Conservation (phyloP, 2,113 vertebrate species). For the Tupaia tana region DNA sequence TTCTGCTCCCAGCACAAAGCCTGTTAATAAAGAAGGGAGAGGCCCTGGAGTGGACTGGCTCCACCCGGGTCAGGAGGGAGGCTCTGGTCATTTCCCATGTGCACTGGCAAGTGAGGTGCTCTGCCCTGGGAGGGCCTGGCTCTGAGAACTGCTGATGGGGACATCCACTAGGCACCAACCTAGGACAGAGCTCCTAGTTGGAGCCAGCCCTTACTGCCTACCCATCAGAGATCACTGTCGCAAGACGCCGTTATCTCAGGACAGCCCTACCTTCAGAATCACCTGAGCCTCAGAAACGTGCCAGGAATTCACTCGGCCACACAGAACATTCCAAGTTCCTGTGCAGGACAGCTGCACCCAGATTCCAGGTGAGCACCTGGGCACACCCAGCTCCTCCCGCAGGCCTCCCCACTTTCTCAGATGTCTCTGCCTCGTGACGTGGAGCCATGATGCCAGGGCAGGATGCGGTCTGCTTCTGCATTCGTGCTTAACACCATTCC, state of each 20-base stretch:
- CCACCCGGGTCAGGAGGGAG: neutral
- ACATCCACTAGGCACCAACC: neutral
- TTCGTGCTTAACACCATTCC: neutral
- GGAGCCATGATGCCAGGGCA: neutral
- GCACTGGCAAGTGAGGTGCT: neutral
- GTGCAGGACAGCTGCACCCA: neutral
- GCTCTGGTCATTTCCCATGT: neutral
- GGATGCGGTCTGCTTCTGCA: neutral
- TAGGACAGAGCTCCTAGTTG: neutral
- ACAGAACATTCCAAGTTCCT: conserved; percentile 25
- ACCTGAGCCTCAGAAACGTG: conserved; percentile 27
- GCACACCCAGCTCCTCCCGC: neutral
- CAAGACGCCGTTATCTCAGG: neutral
- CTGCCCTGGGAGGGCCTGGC: neutral
- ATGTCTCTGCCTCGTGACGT: neutral
- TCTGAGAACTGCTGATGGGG: neutral
- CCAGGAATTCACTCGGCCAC: neutral
- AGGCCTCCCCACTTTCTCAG: neutral
- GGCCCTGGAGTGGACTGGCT: neutral
- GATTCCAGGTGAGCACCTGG: conserved; percentile 19
- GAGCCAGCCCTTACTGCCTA: neutral
- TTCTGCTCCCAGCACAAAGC: neutral
- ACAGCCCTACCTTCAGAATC: neutral
- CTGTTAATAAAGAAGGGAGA: neutral
- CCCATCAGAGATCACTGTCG: neutral